These are phyloP conservation scores for Drosophila truncata DNA, from an alignment of 1,140 invertebrate species.

Conservation along the genomic window DNA sequence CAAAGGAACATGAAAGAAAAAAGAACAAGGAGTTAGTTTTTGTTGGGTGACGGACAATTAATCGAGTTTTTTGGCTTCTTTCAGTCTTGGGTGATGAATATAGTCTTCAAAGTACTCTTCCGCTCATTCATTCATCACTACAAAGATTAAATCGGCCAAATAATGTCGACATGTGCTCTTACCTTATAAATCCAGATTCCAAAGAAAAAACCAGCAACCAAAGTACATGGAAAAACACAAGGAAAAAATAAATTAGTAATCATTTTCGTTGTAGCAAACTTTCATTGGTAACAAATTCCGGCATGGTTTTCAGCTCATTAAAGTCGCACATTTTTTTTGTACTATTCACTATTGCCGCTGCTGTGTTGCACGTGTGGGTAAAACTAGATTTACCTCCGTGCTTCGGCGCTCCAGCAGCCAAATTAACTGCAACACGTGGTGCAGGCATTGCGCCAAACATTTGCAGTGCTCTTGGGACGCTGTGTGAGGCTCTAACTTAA, in stretches of 20 bases:
- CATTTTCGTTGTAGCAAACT: neutral
- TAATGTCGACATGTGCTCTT: neutral
- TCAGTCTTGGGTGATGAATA: conserved; percentile 84
- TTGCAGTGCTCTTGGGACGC: conserved; percentile 25
- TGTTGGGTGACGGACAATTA: neutral
- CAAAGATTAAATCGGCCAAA: neutral
- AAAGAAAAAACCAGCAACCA: neutral
- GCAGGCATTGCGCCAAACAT: conserved; percentile 5
- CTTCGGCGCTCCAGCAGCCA: conserved; percentile 17
- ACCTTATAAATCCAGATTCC: neutral
- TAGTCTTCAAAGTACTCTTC: conserved; percentile 84
- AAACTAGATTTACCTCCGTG: conserved; percentile 63
- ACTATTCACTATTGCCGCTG: conserved; percentile 18
- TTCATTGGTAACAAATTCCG: neutral
- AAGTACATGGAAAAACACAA: conserved; percentile 10
- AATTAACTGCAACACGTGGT: conserved; percentile 23
- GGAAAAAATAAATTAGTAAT: neutral
- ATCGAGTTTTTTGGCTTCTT: neutral
- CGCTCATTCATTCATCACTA: conserved; percentile 69
- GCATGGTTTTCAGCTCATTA: neutral
- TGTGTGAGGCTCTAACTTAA: conserved; percentile 60
- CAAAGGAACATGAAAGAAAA: conserved; percentile 22
- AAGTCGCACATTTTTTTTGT: conserved; percentile 13
- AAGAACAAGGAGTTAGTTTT: conserved; percentile 11
- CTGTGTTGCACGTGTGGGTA: conserved; percentile 56